phyloP scores from a whole-genome alignment of 2,797 vertebrate genomes.

The Phrynocephalus vlangalii region DNA sequence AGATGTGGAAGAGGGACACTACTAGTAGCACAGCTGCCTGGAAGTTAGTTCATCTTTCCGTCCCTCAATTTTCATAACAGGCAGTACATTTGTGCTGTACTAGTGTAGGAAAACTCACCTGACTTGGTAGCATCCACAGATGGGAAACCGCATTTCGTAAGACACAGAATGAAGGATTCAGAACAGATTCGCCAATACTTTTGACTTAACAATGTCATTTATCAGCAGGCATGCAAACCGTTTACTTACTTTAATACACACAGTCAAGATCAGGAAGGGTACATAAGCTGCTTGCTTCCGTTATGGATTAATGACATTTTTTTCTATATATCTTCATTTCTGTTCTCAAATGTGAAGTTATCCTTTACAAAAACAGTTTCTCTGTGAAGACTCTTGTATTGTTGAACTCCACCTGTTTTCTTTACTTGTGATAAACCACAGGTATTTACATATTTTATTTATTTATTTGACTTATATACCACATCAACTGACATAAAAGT shows the following conservation, averaged over 20 bases:
- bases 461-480: no score
- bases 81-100: background rate
- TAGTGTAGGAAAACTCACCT: background rate
- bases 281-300: background rate
- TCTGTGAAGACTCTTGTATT: no score
- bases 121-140: background rate
- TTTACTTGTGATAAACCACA: no score
- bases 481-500: no score
- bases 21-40: background rate
- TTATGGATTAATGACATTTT: background rate
- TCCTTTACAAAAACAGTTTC: no score
- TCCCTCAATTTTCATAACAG: background rate
- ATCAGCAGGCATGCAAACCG: background rate
- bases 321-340: background rate
- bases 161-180: background rate
- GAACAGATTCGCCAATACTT: background rate
- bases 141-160: no score
- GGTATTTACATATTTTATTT: no score
- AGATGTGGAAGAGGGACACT: background rate
- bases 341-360: background rate
- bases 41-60: background rate
- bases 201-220: background rate
- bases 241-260: background rate
- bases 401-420: no score
- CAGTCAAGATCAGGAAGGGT: no score